Base-by-base conservation (phyloP, 1,140 invertebrate genomes). In the Aphelenchoides besseyi region DNA sequence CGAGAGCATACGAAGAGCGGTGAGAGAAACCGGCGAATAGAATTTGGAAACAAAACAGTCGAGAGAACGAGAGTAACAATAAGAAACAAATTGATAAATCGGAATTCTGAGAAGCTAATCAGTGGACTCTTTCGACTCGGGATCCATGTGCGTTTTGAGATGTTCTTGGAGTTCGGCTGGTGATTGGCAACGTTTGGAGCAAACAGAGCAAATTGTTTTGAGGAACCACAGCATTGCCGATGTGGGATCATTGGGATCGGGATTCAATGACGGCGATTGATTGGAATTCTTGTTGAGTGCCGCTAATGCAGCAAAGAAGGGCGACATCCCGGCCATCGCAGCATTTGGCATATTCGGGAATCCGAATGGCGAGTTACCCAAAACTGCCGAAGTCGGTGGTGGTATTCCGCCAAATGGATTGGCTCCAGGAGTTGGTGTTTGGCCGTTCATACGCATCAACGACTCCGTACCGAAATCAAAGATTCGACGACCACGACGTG, bases 401-500 rank as follows among this genome's bases (percentile, higher is more conserved):
- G 5, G 55, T 8, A 16, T 8, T 5, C 5, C 55, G 18, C 5
- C 55, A 33, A 59, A 59, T 33, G 55, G 55, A 28, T 28, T 28
- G 55, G 23, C 26, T 28, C 55, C 55, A 12, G 41, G 12, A 23
- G 41, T 12, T 23, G 41, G 41, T 23, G 41, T 12, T 23, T 59
- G 55, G 5, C 18, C 5, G 18, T 5, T 18, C 5, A 18, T 18
- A 28, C 2, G 70, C 33, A 52, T 18, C 36, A 12, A 36, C 28
- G 67, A 67, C 36, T 66, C 63, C 12, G 16, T 12, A 12, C 63
- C 63, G 32, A 75, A 75, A 62, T 82, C 80, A 63, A 82, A 82
- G 55, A 82, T 82, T 48, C 80, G 74, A 18, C 80, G 71, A 41
- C 80, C 81, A 29, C 81, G 70, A 5, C 81, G 70, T 1, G 82